Conservation (phyloP, 2,888 invertebrate genomes). For the Aphodius granarius region DNA sequence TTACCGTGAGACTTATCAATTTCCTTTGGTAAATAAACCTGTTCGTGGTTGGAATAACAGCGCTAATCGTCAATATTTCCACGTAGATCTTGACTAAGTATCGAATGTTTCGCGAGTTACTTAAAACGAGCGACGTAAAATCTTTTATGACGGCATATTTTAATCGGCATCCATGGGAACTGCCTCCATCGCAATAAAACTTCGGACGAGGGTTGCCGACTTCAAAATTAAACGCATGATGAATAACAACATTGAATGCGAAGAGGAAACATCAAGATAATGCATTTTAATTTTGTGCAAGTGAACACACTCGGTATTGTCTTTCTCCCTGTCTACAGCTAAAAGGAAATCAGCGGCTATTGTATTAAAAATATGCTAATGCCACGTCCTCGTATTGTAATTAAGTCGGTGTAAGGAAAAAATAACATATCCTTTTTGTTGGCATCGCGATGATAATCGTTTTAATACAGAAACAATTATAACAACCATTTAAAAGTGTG, state of each 20-base stretch:
- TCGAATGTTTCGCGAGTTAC: neutral
- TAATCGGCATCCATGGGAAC: neutral
- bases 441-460: neutral
- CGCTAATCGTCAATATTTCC: neutral
- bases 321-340: neutral
- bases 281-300: neutral
- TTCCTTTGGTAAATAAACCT: conserved; percentile 1
- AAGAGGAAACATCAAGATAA: neutral
- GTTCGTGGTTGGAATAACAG: neutral
- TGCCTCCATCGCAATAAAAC: neutral
- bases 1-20: neutral
- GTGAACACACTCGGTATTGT: neutral
- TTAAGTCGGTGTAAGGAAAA: neutral
- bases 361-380: neutral
- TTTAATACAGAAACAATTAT: neutral
- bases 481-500: too few species aligned
- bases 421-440: neutral
- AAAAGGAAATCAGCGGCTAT: neutral
- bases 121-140: neutral
- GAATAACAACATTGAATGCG: neutral
- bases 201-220: neutral
- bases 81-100: neutral
- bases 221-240: neutral
- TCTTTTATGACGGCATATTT: neutral
- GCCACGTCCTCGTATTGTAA: neutral